phyloP scores from a whole-genome alignment of 2,888 invertebrate species.

The Acleris laterana region DNA sequence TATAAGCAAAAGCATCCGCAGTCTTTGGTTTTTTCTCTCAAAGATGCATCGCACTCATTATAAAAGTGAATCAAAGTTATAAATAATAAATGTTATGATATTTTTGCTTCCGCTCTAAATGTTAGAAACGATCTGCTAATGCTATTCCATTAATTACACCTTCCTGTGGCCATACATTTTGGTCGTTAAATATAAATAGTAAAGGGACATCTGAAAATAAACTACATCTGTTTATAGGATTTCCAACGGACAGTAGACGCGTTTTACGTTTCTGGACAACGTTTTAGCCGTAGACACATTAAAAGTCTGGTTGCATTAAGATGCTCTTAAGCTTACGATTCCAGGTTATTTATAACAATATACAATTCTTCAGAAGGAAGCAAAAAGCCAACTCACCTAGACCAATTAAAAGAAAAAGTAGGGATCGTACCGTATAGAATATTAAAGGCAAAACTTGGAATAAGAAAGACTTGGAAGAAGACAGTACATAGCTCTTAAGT shows the following conservation, averaged over 20 bases:
- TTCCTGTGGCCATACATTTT: constrained; percentile 66
- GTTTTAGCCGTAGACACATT: constrained; percentile 33
- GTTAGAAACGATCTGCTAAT: constrained; percentile 70
- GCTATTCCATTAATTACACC: constrained; percentile 74
- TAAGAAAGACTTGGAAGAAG: too few relatives aligned
- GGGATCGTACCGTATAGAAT: too few relatives aligned
- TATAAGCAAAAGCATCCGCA: constrained; percentile 6
- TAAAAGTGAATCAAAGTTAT: constrained; percentile 50
- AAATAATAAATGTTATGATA: constrained; percentile 60
- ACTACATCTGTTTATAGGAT: constrained; percentile 66
- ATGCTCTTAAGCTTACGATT: not conserved
- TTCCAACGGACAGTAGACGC: constrained; percentile 46
- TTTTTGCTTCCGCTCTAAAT: constrained; percentile 64
- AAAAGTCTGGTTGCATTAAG: not conserved
- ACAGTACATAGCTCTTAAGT: too few relatives aligned
- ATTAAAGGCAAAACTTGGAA: too few relatives aligned
- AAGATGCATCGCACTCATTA: constrained; percentile 39
- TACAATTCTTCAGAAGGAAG: too few relatives aligned
- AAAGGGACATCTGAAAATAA: constrained; percentile 71
- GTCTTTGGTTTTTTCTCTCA: constrained; percentile 4
- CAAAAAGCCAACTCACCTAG: too few relatives aligned
- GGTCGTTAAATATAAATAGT: constrained; percentile 63
- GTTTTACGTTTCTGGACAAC: constrained; percentile 41
- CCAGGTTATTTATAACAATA: too few relatives aligned
- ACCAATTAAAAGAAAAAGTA: too few relatives aligned